These are phyloP conservation scores for Oreocharis arfaki DNA, from an alignment of 2,113 vertebrate species.

Conservation along the genomic window DNA sequence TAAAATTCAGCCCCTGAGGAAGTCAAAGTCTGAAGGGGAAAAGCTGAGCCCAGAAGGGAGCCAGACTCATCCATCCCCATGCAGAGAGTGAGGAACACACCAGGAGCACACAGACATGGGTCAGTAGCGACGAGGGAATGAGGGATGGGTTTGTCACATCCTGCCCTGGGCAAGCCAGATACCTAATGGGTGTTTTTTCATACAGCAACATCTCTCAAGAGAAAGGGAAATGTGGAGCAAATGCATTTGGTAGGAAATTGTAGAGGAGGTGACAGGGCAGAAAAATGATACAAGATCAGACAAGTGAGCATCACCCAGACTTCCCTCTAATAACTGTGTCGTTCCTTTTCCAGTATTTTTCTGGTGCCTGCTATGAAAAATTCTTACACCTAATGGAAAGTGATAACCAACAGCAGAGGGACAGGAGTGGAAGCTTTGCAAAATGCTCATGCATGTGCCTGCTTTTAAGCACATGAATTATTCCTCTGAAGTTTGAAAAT, in stretches of 20 bases:
- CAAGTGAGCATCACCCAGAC: background rate
- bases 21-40: background rate
- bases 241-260: background rate
- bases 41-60: background rate
- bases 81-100: background rate
- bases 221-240: background rate
- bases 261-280: background rate
- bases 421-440: background rate
- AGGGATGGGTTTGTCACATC: background rate
- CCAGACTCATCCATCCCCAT: background rate
- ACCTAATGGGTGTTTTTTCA: background rate
- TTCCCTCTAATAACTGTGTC: background rate
- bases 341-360: background rate
- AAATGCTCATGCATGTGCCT: accelerated
- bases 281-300: background rate
- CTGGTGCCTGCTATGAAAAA: background rate
- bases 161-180: background rate
- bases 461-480: background rate
- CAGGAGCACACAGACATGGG: background rate
- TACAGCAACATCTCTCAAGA: background rate
- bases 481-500: background rate
- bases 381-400: background rate
- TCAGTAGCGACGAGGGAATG: background rate
- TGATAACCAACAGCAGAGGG: background rate
- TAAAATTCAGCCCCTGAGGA: background rate